Percentiles rank a stretch among this genome's conserved stretches.
phyloP scores from a whole-genome alignment of 2,113 vertebrate species.

The Naja naja region DNA sequence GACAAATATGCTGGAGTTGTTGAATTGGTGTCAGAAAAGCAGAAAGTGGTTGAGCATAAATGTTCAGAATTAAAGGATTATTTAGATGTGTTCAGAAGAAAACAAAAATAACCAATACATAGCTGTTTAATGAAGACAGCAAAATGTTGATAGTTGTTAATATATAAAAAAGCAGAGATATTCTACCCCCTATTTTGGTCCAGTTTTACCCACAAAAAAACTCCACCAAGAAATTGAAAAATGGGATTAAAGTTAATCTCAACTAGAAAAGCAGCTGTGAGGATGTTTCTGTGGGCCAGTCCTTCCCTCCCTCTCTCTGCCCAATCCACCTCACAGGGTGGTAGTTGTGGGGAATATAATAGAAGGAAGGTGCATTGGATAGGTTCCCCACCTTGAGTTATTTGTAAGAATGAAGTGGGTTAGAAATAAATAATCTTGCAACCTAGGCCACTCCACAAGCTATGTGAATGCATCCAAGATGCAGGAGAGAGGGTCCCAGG shows the following conservation, averaged over 20 bases:
- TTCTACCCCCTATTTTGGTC: background rate
- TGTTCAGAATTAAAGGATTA: background rate
- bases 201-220: background rate
- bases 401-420: too few relatives aligned
- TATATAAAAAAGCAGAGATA: background rate
- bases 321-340: too few relatives aligned
- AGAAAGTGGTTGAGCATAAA: background rate
- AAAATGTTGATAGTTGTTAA: background rate
- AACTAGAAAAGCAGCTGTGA: background rate
- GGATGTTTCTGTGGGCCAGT: background rate
- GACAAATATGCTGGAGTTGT: background rate
- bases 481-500: background rate
- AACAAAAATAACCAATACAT: background rate
- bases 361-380: too few relatives aligned
- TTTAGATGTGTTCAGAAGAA: background rate
- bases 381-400: too few relatives aligned
- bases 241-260: background rate
- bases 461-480: background rate
- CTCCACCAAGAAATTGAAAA: background rate
- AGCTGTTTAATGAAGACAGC: background rate
- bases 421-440: background rate
- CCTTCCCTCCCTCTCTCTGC: background rate
- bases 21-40: background rate
- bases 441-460: background rate
- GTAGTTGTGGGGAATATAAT: too few relatives aligned